Percentiles rank a stretch among this genome's conserved stretches.
Evolutionary conservation across 2,888 invertebrate genomes (phyloP).

Genomic region (Andrena hattorfiana): DNA sequence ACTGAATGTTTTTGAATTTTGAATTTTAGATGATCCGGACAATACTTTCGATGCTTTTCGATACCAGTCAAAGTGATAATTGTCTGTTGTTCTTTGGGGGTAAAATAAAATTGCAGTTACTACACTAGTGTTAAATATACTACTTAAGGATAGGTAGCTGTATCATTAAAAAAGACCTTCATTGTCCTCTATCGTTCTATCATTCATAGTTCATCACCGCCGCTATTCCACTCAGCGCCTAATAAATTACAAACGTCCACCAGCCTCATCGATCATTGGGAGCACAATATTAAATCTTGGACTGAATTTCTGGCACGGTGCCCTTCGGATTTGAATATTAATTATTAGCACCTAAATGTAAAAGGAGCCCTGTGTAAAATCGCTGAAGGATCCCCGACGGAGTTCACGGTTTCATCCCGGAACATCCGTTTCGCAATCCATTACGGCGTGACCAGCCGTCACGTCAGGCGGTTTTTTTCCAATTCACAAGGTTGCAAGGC

Average conservation of each 20-base stretch:
- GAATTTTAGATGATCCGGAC: too few species aligned
- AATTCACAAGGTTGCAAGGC: slow-evolving; percentile 51
- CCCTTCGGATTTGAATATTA: neutral
- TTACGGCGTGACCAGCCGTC: slow-evolving; percentile 49
- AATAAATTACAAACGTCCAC: neutral
- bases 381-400: neutral
- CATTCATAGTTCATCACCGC: too few species aligned
- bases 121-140: too few species aligned
- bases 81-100: too few species aligned
- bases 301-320: neutral
- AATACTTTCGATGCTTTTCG: too few species aligned
- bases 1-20: too few species aligned
- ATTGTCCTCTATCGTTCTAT: too few species aligned
- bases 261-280: neutral
- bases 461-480: slow-evolving; percentile 37
- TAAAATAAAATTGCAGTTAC: too few species aligned
- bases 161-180: too few species aligned
- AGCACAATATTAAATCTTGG: neutral
- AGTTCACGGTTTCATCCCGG: slow-evolving; percentile 11
- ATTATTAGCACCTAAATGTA: neutral
- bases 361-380: neutral
- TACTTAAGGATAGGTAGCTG: too few species aligned
- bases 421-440: slow-evolving; percentile 35
- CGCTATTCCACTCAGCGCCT: too few species aligned
- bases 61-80: too few species aligned